Percentiles rank a stretch among this genome's conserved stretches.
phyloP scores from a whole-genome alignment of 1,140 invertebrate genomes.

The Papilio polyxenes region DNA sequence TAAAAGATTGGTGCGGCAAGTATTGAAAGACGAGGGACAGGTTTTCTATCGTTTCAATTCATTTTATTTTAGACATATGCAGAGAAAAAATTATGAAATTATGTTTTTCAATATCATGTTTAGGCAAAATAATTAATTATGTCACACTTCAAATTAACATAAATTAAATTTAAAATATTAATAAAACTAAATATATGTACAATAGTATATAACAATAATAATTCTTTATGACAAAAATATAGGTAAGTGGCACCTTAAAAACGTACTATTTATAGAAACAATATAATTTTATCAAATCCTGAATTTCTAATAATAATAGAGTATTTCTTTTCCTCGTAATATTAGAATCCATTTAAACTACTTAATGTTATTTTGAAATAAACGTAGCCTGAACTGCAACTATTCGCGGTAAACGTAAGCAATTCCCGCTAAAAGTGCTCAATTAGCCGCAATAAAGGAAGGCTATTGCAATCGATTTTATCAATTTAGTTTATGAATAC shows the following conservation, averaged over 20 bases:
- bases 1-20: constrained; percentile 21
- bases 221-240: too few species aligned
- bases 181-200: too few species aligned
- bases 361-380: background rate
- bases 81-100: background rate
- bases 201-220: too few species aligned
- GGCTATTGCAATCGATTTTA: constrained; percentile 24
- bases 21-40: background rate
- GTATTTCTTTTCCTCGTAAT: background rate
- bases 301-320: background rate
- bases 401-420: background rate
- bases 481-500: constrained; percentile 14
- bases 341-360: background rate
- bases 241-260: too few species aligned
- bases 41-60: background rate
- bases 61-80: background rate
- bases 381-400: background rate
- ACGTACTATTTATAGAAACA: too few species aligned
- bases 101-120: too few species aligned
- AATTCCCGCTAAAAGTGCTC: constrained; percentile 21
- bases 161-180: background rate
- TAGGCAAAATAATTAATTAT: too few species aligned
- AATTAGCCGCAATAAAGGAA: constrained; percentile 28
- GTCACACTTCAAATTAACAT: too few species aligned
- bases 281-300: background rate